Percentiles rank a stretch among this genome's conserved stretches.
Conservation (phyloP, 53 echinoderm and acorn worm species). For the Echinarachnius parma region DNA sequence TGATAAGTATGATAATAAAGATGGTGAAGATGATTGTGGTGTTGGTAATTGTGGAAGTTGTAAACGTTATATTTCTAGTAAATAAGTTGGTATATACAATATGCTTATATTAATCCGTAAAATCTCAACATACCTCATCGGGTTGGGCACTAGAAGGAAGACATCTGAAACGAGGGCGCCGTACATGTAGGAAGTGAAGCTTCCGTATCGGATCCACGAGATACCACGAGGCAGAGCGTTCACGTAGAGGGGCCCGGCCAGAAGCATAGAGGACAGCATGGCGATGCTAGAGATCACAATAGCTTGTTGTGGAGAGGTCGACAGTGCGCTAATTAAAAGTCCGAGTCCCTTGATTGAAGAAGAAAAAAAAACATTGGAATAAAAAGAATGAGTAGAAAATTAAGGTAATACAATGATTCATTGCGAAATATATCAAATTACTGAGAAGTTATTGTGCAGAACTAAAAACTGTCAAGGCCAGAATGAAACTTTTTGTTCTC, state of each 20-base stretch:
- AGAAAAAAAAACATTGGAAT: too few relatives aligned
- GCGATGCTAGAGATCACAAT: constrained; percentile 46
- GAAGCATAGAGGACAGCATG: constrained; percentile 65
- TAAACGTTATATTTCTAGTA: too few relatives aligned
- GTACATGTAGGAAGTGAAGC: constrained; percentile 66
- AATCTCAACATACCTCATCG: not conserved
- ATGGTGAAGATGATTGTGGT: too few relatives aligned
- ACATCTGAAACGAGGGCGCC: constrained; percentile 38
- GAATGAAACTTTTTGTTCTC: too few relatives aligned
- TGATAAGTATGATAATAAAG: not conserved
- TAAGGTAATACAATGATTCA: too few relatives aligned
- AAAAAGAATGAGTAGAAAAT: too few relatives aligned
- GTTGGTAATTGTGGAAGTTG: too few relatives aligned
- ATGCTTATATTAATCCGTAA: too few relatives aligned
- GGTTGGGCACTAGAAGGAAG: constrained; percentile 20
- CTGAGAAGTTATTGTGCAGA: too few relatives aligned
- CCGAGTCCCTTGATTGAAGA: constrained; percentile 54
- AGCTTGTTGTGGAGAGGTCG: constrained; percentile 53
- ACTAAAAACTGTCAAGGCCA: too few relatives aligned
- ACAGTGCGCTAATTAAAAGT: constrained; percentile 63
- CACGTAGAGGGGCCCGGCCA: constrained; percentile 72
- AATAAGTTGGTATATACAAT: too few relatives aligned
- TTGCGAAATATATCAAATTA: too few relatives aligned
- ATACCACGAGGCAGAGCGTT: constrained; percentile 54
- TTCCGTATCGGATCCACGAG: constrained; percentile 62